Conservation (phyloP, 2,888 invertebrate genomes). For the Parasteatoda lunata region DNA sequence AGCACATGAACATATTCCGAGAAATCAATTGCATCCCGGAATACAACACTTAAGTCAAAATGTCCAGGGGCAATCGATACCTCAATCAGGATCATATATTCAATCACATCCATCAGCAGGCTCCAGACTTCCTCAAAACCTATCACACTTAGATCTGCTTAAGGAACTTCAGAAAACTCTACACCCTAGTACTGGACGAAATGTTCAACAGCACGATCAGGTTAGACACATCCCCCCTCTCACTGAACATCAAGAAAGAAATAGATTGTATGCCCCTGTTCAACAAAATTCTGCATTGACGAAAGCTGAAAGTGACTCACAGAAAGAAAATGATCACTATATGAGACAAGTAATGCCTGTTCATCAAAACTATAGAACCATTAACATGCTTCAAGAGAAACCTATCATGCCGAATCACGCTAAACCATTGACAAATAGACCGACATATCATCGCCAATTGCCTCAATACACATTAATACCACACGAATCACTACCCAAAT, state of each 20-base stretch:
- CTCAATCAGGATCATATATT: background rate
- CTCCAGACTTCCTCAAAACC: background rate
- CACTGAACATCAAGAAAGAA: constrained; percentile 9
- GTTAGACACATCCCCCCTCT: constrained; percentile 1
- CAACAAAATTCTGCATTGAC: background rate
- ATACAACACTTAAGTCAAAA: background rate
- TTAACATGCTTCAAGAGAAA: background rate
- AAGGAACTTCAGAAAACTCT: background rate
- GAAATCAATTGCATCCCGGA: background rate
- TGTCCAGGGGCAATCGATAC: background rate
- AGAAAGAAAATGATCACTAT: background rate
- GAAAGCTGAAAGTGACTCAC: background rate
- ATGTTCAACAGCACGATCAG: background rate
- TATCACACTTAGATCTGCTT: background rate
- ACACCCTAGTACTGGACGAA: background rate
- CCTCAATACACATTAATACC: constrained; percentile 25
- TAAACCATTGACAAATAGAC: background rate
- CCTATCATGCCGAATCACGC: background rate
- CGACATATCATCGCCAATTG: background rate
- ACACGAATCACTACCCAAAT: constrained; percentile 17
- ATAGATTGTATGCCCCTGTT: constrained; percentile 29
- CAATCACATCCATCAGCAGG: background rate
- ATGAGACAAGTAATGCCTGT: background rate
- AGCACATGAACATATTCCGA: background rate
- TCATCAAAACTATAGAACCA: background rate